A percentile compares a stretch with the other conserved stretches of the same genome.
These are phyloP conservation scores for Telmatherina bonti DNA, from an alignment of 2,797 vertebrate species.

Conservation along the genomic window DNA sequence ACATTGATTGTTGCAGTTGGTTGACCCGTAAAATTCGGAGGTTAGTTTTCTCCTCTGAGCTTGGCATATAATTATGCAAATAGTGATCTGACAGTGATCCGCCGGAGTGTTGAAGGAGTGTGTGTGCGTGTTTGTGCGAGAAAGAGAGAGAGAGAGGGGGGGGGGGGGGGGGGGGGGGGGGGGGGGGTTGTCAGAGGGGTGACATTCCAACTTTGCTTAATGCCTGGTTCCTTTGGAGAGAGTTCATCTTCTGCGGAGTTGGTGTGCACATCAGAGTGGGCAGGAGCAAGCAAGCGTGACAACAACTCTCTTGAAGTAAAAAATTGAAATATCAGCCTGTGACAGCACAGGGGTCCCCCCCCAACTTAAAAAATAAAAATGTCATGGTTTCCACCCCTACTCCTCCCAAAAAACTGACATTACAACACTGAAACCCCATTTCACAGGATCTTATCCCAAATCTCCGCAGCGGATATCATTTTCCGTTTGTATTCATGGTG, in stretches of 20 bases:
- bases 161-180: conserved; percentile 13
- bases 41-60: conserved; percentile 99
- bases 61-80: conserved; percentile 99
- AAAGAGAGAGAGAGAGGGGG: neutral
- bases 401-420: conserved; percentile 32
- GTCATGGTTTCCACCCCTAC: conserved; percentile 47
- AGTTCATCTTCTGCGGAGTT: conserved; percentile 78
- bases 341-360: conserved; percentile 43
- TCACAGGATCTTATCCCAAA: conserved; percentile 42
- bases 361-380: neutral
- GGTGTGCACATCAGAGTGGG: conserved; percentile 62
- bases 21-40: conserved; percentile 99
- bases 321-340: conserved; percentile 76
- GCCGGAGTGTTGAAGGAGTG: conserved; percentile 83
- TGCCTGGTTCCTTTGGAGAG: conserved; percentile 72
- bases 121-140: conserved; percentile 3
- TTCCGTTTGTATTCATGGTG: conserved; percentile 41
- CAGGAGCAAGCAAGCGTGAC: conserved; percentile 76
- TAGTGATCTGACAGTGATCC: conserved; percentile 98
- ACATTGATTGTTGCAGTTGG: conserved; percentile 98
- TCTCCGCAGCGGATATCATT: conserved; percentile 47
- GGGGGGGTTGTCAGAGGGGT: conserved; percentile 71
- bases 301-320: conserved; percentile 71
- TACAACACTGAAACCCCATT: conserved; percentile 46
- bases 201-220: conserved; percentile 83